A percentile compares a stretch with the other conserved stretches of the same genome.
Evolutionary conservation across 2,797 vertebrate species (phyloP).

Genomic region (Masticophis lateralis): DNA sequence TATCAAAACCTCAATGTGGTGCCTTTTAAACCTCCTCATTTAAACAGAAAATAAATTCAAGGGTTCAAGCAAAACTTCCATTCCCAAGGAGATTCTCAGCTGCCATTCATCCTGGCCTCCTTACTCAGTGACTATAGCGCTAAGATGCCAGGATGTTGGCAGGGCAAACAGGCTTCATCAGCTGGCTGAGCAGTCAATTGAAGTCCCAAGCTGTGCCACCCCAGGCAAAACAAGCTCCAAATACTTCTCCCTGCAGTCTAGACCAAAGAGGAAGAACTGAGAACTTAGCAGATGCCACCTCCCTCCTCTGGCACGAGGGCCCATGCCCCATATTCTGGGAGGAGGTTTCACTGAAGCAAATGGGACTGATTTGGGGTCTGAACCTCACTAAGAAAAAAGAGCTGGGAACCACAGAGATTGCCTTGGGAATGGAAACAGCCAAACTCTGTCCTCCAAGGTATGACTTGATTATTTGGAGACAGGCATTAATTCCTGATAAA

Average conservation of each 20-base stretch:
- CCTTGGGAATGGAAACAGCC: neutral
- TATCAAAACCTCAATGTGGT: neutral
- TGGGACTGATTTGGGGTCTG: neutral
- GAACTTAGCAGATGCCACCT: neutral
- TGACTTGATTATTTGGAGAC: neutral
- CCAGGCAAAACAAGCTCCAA: neutral
- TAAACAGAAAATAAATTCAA: neutral
- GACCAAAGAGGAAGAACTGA: no score
- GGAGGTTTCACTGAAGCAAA: no score
- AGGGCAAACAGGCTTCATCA: no score
- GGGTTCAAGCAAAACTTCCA: neutral
- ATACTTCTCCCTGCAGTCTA: no score
- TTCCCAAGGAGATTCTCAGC: neutral
- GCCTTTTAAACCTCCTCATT: neutral
- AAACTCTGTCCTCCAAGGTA: neutral
- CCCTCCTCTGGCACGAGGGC: neutral
- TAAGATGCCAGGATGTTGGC: no score
- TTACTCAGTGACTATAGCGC: neutral
- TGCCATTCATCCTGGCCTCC: neutral
- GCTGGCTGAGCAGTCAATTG: neutral
- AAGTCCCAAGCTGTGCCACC: neutral
- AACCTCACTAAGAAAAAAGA: no score
- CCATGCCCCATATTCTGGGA: neutral
- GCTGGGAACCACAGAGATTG: neutral
- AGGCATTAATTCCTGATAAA: neutral